A percentile compares a stretch with the other conserved stretches of the same genome.
Conservation (phyloP, 2,797 vertebrate species). For the Atherinosoma microstoma region DNA sequence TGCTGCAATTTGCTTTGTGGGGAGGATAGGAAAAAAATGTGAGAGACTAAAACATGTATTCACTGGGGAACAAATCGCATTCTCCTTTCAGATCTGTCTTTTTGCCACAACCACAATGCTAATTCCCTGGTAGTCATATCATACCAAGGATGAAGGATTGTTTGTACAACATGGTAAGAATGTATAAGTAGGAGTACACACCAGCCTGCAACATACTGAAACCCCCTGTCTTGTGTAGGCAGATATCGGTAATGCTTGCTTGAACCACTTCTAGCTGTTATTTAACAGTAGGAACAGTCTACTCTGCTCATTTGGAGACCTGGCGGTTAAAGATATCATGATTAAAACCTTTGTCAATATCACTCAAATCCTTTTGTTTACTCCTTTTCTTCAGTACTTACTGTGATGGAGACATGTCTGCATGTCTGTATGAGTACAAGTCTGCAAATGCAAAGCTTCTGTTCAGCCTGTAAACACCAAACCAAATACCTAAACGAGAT, state of each 20-base stretch:
- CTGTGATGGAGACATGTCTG: background rate
- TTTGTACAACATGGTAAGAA: background rate
- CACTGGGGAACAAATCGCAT: slow-evolving; percentile 61
- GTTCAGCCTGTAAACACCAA: background rate
- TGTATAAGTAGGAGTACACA: slow-evolving; percentile 1
- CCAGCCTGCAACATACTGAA: background rate
- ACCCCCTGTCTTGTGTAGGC: background rate
- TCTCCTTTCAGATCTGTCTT: slow-evolving; percentile 46
- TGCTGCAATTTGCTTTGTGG: slow-evolving; percentile 78
- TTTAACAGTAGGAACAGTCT: background rate
- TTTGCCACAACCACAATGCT: slow-evolving; percentile 18
- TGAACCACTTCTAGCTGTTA: background rate
- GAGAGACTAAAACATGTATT: slow-evolving; percentile 49
- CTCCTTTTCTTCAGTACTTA: background rate
- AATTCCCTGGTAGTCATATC: slow-evolving; percentile 23
- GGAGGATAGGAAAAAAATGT: slow-evolving; percentile 42
- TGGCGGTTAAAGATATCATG: background rate
- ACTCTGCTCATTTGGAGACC: background rate
- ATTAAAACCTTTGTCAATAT: background rate
- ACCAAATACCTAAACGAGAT: too few relatives aligned
- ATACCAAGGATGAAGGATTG: slow-evolving; percentile 27
- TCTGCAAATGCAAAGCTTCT: background rate
- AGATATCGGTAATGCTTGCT: background rate
- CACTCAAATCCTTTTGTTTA: background rate
- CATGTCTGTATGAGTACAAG: background rate